phyloP scores from a whole-genome alignment of 2,888 invertebrate species.

The Lasioglossum villosulum region DNA sequence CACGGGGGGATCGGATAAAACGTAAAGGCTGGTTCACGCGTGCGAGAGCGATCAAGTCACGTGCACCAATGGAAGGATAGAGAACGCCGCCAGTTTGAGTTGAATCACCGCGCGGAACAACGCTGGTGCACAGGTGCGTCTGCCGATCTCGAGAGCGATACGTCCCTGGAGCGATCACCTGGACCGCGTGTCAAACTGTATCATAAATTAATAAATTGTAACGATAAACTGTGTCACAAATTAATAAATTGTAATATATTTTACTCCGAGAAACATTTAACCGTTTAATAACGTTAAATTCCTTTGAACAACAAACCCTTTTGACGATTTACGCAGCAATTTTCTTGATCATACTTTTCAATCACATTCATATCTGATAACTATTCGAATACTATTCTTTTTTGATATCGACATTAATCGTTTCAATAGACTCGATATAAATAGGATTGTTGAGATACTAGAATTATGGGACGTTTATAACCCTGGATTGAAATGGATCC shows the following conservation, averaged over 20 bases:
- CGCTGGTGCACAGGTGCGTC: neutral
- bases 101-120: slow-evolving; percentile 4
- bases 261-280: neutral
- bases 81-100: neutral
- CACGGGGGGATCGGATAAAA: slow-evolving; percentile 39
- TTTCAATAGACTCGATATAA: too few species aligned
- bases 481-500: too few species aligned
- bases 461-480: too few species aligned
- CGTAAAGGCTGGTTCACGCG: slow-evolving; percentile 65
- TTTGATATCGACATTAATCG: too few species aligned
- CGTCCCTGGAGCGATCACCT: slow-evolving; percentile 2
- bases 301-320: neutral
- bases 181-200: neutral
- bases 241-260: neutral
- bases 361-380: neutral
- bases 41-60: slow-evolving; percentile 32
- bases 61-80: slow-evolving; percentile 33
- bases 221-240: neutral
- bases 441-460: too few species aligned
- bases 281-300: neutral
- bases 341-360: neutral
- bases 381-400: neutral
- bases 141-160: slow-evolving; percentile 23
- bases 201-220: neutral
- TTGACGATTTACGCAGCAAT: neutral